Evolutionary conservation across 2,797 vertebrate species (phyloP).

Genomic region (Alcedo quadribrachys): DNA sequence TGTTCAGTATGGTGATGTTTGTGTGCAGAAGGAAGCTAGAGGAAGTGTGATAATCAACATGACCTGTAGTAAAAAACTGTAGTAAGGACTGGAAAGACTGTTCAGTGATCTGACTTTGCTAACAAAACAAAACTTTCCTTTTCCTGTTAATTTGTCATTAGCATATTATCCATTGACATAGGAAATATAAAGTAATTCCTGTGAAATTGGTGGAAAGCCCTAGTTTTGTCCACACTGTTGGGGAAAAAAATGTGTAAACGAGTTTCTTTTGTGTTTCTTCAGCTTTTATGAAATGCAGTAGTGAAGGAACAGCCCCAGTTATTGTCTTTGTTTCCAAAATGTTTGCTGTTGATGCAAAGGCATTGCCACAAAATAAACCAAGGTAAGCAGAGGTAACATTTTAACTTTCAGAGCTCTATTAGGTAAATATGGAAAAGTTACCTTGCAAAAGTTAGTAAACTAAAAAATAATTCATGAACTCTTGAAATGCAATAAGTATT

Average conservation of each 20-base stretch:
- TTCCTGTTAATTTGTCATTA: background rate
- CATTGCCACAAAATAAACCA: conserved; percentile 89
- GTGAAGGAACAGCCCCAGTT: conserved; percentile 83
- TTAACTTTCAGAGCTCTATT: background rate
- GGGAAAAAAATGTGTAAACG: background rate
- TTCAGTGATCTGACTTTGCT: background rate
- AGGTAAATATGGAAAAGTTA: background rate
- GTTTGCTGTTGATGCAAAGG: conserved; percentile 90
- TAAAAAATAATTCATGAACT: background rate
- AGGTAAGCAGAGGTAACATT: conserved; percentile 80
- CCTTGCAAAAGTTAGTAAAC: background rate
- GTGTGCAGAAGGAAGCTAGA: background rate
- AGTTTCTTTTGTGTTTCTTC: conserved; percentile 31
- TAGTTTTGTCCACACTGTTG: background rate
- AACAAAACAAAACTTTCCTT: background rate
- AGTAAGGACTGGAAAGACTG: background rate
- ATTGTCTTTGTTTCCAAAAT: conserved; percentile 98
- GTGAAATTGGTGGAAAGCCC: background rate
- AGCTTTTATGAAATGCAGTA: conserved; percentile 93
- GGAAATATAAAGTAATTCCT: background rate
- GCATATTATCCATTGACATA: background rate
- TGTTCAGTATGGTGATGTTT: background rate
- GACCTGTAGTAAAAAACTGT: background rate
- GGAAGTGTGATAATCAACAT: background rate
- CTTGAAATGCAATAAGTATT: background rate